These are phyloP conservation scores for Pterophyllum scalare DNA, from an alignment of 2,113 vertebrate species.

Conservation along the genomic window DNA sequence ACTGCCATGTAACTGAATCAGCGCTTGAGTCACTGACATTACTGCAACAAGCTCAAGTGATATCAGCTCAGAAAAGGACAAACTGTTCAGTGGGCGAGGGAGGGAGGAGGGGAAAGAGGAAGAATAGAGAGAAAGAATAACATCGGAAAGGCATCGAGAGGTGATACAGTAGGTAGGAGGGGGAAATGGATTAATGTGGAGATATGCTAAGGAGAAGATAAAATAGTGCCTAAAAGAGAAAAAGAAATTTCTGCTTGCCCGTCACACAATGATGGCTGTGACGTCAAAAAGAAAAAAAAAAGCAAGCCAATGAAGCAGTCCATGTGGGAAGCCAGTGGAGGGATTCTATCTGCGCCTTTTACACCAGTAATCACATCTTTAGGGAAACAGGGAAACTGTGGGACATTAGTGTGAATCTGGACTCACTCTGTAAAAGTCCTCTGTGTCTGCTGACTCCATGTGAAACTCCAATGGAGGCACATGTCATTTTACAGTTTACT, in stretches of 20 bases:
- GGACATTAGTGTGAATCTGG: neutral
- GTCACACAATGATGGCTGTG: neutral
- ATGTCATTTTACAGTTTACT: constrained; percentile 26
- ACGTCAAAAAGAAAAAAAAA: neutral
- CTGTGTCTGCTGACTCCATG: neutral
- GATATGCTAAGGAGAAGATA: neutral
- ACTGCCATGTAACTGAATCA: constrained; percentile 45
- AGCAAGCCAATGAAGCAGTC: neutral
- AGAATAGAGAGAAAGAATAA: neutral
- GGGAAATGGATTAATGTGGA: neutral
- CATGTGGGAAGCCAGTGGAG: neutral
- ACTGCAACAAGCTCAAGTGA: constrained; percentile 28
- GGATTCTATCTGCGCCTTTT: neutral
- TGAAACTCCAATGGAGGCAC: neutral
- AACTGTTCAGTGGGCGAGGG: neutral
- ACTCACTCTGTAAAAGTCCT: constrained; percentile 9
- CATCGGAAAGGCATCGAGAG: neutral
- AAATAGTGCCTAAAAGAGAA: neutral
- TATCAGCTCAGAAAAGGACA: constrained; percentile 31
- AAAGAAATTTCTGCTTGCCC: neutral
- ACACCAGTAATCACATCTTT: neutral
- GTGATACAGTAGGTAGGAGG: neutral
- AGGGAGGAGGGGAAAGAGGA: neutral
- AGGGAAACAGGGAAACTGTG: neutral
- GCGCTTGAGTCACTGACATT: constrained; percentile 29